Evolutionary conservation across 1,140 invertebrate species (phyloP), one percentile per base, ranked within the genome.

Genomic region (Drosophila kohkoa): DNA sequence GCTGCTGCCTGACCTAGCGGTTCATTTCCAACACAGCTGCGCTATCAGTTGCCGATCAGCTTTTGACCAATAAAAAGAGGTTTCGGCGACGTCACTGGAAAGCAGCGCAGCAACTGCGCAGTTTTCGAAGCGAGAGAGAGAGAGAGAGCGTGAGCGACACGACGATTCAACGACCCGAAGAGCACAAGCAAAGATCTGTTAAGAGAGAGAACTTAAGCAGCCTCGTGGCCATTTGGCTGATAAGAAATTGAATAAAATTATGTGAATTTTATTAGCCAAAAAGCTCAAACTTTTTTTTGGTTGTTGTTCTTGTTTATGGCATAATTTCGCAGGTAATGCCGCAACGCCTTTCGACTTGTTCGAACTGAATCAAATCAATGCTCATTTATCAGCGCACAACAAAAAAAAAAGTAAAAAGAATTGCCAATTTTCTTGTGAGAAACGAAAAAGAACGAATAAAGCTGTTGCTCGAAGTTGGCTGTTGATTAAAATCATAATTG

Each of bases 221-320:
- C 16, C 73, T 54, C 25, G 57, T 52, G 83, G 82, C 80, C 66
- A 80, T 76, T 69, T 74, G 52, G 57, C 71, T 87, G 83, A 87
- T 87, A 87, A 87, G 80, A 87, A 87, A 83, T 87, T 87, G 85
- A 87, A 87, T 87, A 87, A 87, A 87, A 87, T 89, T 87, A 89
- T 87, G 81, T 78, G 80, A 80, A 83, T 83, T 83, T 89, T 78
- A 86, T 81, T 87, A 77, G 64, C 48, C 16, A 52, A 64, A 64
- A 69, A 81, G 67, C 13, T 57, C 49, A 51, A n/a, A n/a, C 5
- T 15, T 13, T 70, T 58, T 68, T 69, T 58, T 49, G 25, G 63
- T 52, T 51, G 13, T 51, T 52, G 35, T 57, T 16, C 38, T 43
- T 63, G 51, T 77, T 83, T 83, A 75, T 83, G 70, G 83, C 78